phyloP scores from a whole-genome alignment of 2,797 vertebrate genomes.

The Micrastur ruficollis region DNA sequence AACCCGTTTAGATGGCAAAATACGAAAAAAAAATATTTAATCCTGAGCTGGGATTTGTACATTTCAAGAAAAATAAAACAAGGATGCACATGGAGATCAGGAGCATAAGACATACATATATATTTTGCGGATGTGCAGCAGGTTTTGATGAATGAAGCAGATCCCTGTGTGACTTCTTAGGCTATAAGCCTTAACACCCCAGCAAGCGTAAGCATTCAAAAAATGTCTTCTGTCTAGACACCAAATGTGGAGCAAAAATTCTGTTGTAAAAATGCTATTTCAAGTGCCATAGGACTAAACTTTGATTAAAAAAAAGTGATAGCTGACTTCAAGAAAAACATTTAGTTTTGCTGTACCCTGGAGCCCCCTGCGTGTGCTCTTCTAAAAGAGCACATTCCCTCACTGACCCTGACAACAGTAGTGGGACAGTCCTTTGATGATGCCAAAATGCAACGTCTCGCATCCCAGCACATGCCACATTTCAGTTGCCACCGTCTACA shows the following conservation, averaged over 20 bases:
- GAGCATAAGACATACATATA: neutral
- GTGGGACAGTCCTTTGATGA: neutral
- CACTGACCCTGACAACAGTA: neutral
- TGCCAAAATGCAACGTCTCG: neutral
- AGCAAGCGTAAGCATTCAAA: neutral
- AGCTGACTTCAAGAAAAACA: neutral
- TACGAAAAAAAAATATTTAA: neutral
- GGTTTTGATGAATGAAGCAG: neutral
- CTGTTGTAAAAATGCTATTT: neutral
- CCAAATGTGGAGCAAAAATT: neutral
- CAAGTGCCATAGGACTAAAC: neutral
- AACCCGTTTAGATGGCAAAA: neutral
- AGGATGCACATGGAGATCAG: neutral
- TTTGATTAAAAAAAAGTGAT: neutral
- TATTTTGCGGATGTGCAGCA: neutral
- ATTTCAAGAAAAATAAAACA: neutral
- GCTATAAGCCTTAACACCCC: neutral
- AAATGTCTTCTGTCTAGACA: neutral
- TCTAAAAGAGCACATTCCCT: neutral
- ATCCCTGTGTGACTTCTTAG: neutral
- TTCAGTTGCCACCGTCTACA: neutral
- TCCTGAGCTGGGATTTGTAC: neutral
- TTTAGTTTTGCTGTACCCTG: neutral
- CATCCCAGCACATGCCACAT: no score
- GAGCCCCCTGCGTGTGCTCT: neutral